Base-by-base conservation (phyloP, 2,113 vertebrate species). In the Hemibagrus wyckioides region DNA sequence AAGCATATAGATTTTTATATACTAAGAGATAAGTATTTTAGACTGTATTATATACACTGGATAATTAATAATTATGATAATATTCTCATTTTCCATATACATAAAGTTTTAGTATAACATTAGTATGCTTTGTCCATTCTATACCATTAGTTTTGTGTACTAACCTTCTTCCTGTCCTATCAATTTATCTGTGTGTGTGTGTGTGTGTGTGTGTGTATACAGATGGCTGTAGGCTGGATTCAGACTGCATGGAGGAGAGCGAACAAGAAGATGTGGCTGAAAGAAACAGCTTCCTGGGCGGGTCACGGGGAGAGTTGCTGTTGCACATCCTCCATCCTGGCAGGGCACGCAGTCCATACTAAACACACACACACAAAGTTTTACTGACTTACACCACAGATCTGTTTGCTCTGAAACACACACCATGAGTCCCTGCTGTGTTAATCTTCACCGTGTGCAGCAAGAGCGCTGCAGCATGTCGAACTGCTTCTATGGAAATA, bases 181-280 rank as follows among this genome's bases (percentile, higher is more conserved):
- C 8, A 33, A 9, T 57, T 23, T 79, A 33, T 79, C 15, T 52
- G 25, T 44, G 65, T 73, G 19, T 84, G 39, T 81, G 21, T 90
- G 11, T 85, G 19, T 41, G 7, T 28, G 0, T 69, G 25, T 82
- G 52, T 73, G 8, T 81, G 23, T 65, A 25, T 9, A 23, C 75
- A 88, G 89, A 87, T 10, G 76, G 89, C 48, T 90, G 89, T 44
- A 75, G 8, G 0, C 82, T 90, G 84, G 89, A 90, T 65, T 69
- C 75, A 61, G 89, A 85, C 39, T 87, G 89, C 7, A 11, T 41
- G 23, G 87, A 88, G 10, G 89, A 75, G 11, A 84, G 52, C 3
- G 80, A 86, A 84, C 54, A 25, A 3, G 57, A 57, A 50, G 61
- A 85, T 15, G 3, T 48, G 19, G 59, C 39, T 36, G 81, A 90